Conservation (phyloP, 2,113 vertebrate species). For the Rhegmatorhina hoffmannsi region DNA sequence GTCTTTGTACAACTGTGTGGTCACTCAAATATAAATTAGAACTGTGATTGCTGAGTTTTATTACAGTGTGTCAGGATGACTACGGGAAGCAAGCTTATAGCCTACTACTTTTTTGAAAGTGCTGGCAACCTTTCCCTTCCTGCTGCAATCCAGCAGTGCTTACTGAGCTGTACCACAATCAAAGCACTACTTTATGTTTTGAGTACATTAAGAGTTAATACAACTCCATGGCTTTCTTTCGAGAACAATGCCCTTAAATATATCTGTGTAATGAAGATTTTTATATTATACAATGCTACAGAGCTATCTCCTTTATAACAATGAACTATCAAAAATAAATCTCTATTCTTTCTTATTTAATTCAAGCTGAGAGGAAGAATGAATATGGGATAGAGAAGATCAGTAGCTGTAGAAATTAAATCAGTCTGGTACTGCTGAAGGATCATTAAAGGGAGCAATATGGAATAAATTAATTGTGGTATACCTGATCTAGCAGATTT, state of each 20-base stretch:
- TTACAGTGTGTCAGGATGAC: background rate
- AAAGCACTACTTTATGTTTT: background rate
- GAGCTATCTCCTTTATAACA: constrained; percentile 11
- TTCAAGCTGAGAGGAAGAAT: constrained; percentile 40
- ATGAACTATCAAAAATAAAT: constrained; percentile 47
- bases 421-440: background rate
- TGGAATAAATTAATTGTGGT: constrained; percentile 45
- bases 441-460: constrained; percentile 27
- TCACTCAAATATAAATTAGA: constrained; percentile 20
- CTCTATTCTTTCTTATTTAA: constrained; percentile 28
- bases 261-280: constrained; percentile 30
- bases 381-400: constrained; percentile 26
- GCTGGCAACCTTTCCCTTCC: background rate
- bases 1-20: background rate
- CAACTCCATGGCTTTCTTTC: background rate
- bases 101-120: background rate
- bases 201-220: constrained; percentile 39
- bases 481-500: constrained; percentile 15
- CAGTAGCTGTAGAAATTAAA: constrained; percentile 3
- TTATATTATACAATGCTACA: background rate
- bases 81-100: background rate
- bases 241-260: background rate
- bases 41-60: background rate
- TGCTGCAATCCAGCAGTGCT: background rate
- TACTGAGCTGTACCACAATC: background rate